A percentile compares a stretch with the other conserved stretches of the same genome.
phyloP scores from a whole-genome alignment of 2,797 vertebrate genomes.

The Typhlichthys subterraneus region DNA sequence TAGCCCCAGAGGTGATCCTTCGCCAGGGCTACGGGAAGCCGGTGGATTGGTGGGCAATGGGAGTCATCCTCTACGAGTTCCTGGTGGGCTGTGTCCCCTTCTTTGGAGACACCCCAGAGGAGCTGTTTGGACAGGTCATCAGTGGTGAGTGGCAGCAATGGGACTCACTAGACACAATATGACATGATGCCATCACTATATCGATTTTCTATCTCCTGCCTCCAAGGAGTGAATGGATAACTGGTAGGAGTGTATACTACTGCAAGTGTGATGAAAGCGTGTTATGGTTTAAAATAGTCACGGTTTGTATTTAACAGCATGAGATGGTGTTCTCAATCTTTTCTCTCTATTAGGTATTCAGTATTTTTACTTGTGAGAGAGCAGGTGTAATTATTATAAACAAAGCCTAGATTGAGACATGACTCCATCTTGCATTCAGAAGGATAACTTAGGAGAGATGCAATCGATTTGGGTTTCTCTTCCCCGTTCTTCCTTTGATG shows the following conservation, averaged over 20 bases:
- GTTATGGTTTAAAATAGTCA: too few species aligned
- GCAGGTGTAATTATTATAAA: slow-evolving; percentile 1
- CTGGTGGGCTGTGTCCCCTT: slow-evolving; percentile 94
- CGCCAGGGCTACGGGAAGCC: slow-evolving; percentile 97
- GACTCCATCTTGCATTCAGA: not conserved
- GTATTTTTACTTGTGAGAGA: not conserved
- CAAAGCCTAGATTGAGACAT: not conserved
- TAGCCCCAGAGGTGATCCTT: slow-evolving; percentile 95
- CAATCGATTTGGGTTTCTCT: slow-evolving; percentile 2
- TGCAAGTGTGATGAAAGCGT: too few species aligned
- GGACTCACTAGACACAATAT: not conserved
- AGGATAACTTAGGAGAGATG: not conserved
- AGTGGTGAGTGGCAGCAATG: slow-evolving; percentile 84
- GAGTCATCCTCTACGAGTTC: slow-evolving; percentile 94
- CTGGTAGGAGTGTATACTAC: too few species aligned
- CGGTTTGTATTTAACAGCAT: too few species aligned
- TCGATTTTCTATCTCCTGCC: too few species aligned
- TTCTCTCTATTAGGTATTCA: too few species aligned
- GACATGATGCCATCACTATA: too few species aligned
- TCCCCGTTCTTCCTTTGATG: slow-evolving; percentile 8
- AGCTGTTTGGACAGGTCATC: slow-evolving; percentile 97
- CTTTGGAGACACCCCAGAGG: slow-evolving; percentile 96
- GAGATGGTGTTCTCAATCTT: too few species aligned
- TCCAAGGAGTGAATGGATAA: too few species aligned
- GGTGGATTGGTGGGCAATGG: slow-evolving; percentile 99